Conservation (phyloP, 1,140 invertebrate genomes). For the Dysdera silvatica region DNA sequence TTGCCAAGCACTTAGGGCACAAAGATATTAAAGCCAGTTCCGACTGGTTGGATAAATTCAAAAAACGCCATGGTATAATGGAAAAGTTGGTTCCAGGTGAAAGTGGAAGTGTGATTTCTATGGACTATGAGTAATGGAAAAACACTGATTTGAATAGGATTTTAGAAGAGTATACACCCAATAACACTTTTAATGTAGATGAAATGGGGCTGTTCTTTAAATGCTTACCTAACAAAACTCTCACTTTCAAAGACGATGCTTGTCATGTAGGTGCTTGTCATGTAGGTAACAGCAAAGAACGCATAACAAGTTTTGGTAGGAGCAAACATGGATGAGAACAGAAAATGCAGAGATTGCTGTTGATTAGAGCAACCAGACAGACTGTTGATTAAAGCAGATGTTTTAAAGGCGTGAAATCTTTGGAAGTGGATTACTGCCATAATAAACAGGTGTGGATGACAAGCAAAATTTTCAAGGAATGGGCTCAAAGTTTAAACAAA, state of each 20-base stretch:
- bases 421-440: background rate
- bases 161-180: too few species aligned
- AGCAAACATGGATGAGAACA: background rate
- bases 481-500: background rate
- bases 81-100: background rate
- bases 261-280: background rate
- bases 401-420: background rate
- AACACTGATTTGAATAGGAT: too few species aligned
- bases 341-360: background rate
- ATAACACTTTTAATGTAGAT: background rate
- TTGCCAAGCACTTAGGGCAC: slow-evolving; percentile 32
- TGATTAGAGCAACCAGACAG: background rate
- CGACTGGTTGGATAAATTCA: slow-evolving; percentile 35
- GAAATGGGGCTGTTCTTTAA: background rate
- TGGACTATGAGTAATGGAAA: too few species aligned
- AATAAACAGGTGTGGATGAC: background rate
- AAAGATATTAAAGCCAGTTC: slow-evolving; percentile 34
- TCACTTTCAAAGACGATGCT: too few species aligned
- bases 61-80: slow-evolving; percentile 26
- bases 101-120: too few species aligned
- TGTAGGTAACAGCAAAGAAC: background rate
- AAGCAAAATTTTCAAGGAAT: background rate
- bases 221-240: too few species aligned
- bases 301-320: background rate
- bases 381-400: background rate